Percentiles rank a stretch among this genome's conserved stretches.
These are phyloP conservation scores for Palythoa grandis DNA, from an alignment of 92 coral and sea anemone genomes.

Conservation along the genomic window DNA sequence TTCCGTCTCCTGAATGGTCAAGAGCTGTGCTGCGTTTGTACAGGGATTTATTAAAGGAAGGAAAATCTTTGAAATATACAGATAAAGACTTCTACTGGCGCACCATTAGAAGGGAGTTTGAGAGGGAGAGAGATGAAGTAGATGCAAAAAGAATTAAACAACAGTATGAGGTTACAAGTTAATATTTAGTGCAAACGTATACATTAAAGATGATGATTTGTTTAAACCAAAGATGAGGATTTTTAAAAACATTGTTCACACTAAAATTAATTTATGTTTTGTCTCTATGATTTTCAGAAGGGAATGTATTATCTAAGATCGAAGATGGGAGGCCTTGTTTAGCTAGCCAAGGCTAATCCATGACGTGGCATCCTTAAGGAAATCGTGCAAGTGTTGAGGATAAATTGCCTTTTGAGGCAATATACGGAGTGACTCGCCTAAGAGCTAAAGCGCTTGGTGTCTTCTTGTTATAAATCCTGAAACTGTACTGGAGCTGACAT, in stretches of 20 bases:
- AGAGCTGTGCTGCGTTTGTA: conserved; percentile 65
- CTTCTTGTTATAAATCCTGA: no score
- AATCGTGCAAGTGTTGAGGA: background rate
- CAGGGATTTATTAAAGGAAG: conserved; percentile 69
- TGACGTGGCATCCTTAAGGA: background rate
- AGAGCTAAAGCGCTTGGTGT: no score
- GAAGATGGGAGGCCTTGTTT: conserved; percentile 73
- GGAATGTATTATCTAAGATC: conserved; percentile 76
- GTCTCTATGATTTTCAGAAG: conserved; percentile 58
- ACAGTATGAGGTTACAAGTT: conserved; percentile 77
- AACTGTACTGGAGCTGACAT: no score
- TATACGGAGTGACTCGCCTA: background rate
- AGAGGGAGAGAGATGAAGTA: conserved; percentile 84
- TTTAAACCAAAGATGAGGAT: background rate
- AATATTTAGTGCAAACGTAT: background rate
- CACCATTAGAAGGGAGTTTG: conserved; percentile 73
- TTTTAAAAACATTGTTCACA: background rate
- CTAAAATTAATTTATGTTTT: background rate
- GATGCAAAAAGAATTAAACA: conserved; percentile 68
- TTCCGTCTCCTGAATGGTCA: conserved; percentile 82
- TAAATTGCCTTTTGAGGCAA: no score
- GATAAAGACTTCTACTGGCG: conserved; percentile 74
- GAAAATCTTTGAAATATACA: conserved; percentile 66
- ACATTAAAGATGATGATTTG: background rate
- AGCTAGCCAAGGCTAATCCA: background rate